These are phyloP conservation scores for Lipotes vexillifer DNA, from an alignment of 2,113 vertebrate species.

Conservation along the genomic window DNA sequence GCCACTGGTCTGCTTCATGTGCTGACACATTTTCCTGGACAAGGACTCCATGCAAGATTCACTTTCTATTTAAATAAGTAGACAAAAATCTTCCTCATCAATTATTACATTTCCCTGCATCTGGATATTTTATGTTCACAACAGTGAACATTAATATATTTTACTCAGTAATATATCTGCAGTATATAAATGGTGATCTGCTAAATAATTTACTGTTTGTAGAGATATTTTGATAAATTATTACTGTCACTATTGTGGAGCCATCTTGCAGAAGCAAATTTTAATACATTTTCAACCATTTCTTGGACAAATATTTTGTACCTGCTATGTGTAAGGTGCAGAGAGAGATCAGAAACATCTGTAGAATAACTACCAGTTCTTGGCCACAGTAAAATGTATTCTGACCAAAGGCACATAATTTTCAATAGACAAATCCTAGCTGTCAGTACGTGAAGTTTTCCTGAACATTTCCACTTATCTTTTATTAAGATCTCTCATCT, in stretches of 20 bases:
- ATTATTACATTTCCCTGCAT: not conserved
- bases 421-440: not conserved
- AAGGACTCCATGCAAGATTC: not conserved
- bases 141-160: not conserved
- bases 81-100: not conserved
- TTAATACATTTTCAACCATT: not conserved
- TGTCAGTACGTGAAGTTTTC: not conserved
- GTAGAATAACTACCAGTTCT: not conserved
- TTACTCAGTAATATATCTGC: not conserved
- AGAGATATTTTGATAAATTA: not conserved
- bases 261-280: not conserved
- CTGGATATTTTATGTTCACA: not conserved
- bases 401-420: not conserved
- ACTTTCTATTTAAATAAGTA: not conserved
- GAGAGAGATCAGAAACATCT: not conserved
- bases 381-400: not conserved
- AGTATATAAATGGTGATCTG: not conserved
- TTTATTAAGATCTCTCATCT: not conserved
- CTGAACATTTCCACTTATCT: not conserved
- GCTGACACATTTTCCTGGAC: not conserved
- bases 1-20: not conserved
- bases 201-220: constrained; percentile 28
- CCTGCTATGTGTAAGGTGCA: not conserved
- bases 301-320: constrained; percentile 1
- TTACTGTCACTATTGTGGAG: not conserved